These are phyloP conservation scores for Synanthedon myopaeformis DNA, from an alignment of 2,888 invertebrate species.

Conservation along the genomic window DNA sequence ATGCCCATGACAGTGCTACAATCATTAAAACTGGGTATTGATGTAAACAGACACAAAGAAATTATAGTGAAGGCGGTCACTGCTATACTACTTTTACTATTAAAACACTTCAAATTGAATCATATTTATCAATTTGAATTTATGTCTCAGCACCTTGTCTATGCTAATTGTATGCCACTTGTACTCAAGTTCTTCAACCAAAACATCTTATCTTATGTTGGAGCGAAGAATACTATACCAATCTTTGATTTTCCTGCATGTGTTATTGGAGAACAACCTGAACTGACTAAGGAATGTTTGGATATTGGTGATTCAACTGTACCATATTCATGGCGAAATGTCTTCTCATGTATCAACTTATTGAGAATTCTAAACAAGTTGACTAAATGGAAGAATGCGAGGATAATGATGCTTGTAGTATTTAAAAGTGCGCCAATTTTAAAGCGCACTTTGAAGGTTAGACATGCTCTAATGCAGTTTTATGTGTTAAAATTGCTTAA, in stretches of 20 bases:
- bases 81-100: slow-evolving; percentile 86
- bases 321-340: slow-evolving; percentile 96
- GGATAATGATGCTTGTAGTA: slow-evolving; percentile 99
- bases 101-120: slow-evolving; percentile 97
- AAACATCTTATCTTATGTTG: slow-evolving; percentile 94
- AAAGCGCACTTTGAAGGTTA: slow-evolving; percentile 94
- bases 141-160: slow-evolving; percentile 98
- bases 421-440: slow-evolving; percentile 99
- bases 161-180: slow-evolving; percentile 98
- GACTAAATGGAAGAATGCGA: slow-evolving; percentile 99
- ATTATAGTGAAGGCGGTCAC: slow-evolving; percentile 97
- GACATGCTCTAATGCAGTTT: slow-evolving; percentile 96
- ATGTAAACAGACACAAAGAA: slow-evolving; percentile 98
- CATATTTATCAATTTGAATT: slow-evolving; percentile 99
- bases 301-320: slow-evolving; percentile 84
- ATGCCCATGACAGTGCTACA: slow-evolving; percentile 97
- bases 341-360: slow-evolving; percentile 97
- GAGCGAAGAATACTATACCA: slow-evolving; percentile 93
- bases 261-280: slow-evolving; percentile 94
- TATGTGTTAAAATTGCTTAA: slow-evolving; percentile 97
- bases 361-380: slow-evolving; percentile 96
- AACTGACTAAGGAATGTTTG: slow-evolving; percentile 90
- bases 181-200: slow-evolving; percentile 99
- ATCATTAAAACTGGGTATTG: slow-evolving; percentile 94
- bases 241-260: slow-evolving; percentile 96